These are phyloP conservation scores for Cololabis saira DNA, from an alignment of 2,113 vertebrate genomes.

Conservation along the genomic window DNA sequence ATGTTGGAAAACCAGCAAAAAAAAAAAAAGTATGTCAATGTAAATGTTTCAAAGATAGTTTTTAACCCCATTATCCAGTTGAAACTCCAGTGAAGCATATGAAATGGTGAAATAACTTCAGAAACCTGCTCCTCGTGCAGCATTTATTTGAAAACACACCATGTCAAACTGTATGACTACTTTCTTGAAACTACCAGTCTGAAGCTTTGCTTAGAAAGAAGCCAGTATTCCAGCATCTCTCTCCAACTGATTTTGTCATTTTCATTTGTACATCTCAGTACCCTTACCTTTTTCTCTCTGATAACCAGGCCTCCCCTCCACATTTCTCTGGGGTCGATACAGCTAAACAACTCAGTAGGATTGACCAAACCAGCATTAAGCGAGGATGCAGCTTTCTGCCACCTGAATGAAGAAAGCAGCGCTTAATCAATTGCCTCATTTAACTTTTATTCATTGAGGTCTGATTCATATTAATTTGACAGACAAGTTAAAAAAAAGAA, in stretches of 20 bases:
- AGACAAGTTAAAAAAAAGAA: background rate
- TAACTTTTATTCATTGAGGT: background rate
- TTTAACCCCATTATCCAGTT: no score
- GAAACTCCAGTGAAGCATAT: no score
- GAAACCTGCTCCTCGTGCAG: no score
- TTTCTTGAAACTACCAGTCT: no score
- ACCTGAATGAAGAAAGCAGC: constrained; percentile 42
- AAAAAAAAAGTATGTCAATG: no score
- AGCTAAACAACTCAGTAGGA: constrained; percentile 33
- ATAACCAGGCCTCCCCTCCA: constrained; percentile 72
- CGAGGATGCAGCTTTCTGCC: constrained; percentile 64
- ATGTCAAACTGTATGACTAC: no score
- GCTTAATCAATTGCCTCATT: background rate
- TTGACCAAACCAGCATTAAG: constrained; percentile 55
- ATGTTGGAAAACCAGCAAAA: no score
- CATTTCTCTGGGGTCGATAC: constrained; percentile 47
- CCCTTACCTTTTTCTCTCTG: constrained; percentile 74
- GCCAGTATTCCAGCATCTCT: no score
- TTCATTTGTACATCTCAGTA: background rate
- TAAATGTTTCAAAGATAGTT: no score
- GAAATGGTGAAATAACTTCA: no score
- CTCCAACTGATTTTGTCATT: background rate
- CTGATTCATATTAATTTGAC: background rate
- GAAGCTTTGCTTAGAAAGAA: no score
- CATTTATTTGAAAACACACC: no score